A percentile compares a stretch with the other conserved stretches of the same genome.
Conservation (phyloP, 1,140 invertebrate species). For the Belonocnema kinseyi region DNA sequence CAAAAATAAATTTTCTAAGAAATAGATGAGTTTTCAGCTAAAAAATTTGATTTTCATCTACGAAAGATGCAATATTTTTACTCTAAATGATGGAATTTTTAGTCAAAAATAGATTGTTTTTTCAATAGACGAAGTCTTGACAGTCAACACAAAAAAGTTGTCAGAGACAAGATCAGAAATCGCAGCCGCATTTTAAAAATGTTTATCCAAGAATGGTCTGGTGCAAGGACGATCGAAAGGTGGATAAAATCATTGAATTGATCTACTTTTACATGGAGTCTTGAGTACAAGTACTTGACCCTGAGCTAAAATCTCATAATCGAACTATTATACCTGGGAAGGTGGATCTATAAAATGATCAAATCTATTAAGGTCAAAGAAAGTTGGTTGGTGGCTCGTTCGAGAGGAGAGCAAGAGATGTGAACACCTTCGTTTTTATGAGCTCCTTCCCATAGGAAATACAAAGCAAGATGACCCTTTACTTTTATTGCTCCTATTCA, state of each 20-base stretch:
- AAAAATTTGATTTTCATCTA: too few relatives aligned
- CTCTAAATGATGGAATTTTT: too few relatives aligned
- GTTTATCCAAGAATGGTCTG: not conserved
- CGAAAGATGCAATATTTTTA: too few relatives aligned
- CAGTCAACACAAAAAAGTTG: too few relatives aligned
- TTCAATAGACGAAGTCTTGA: too few relatives aligned
- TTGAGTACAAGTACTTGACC: conserved; percentile 8
- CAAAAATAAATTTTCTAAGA: too few relatives aligned
- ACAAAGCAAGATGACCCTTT: not conserved
- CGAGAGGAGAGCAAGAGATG: not conserved
- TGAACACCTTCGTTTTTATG: not conserved
- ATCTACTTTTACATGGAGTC: conserved; percentile 7
- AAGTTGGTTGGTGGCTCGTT: not conserved
- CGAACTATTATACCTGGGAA: not conserved
- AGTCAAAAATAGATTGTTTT: too few relatives aligned
- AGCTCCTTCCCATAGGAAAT: not conserved
- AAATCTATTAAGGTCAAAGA: conserved; percentile 24
- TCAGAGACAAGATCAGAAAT: not conserved
- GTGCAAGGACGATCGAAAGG: conserved; percentile 15
- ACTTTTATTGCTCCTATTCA: not conserved
- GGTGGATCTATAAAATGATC: not conserved
- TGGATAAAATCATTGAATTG: conserved; percentile 2
- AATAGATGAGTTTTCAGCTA: too few relatives aligned
- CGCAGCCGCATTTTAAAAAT: not conserved
- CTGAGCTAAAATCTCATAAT: conserved; percentile 16